Evolutionary conservation across 2,888 invertebrate species (phyloP), one percentile per base, ranked within the genome.

Genomic region (Polymixis lichenea): DNA sequence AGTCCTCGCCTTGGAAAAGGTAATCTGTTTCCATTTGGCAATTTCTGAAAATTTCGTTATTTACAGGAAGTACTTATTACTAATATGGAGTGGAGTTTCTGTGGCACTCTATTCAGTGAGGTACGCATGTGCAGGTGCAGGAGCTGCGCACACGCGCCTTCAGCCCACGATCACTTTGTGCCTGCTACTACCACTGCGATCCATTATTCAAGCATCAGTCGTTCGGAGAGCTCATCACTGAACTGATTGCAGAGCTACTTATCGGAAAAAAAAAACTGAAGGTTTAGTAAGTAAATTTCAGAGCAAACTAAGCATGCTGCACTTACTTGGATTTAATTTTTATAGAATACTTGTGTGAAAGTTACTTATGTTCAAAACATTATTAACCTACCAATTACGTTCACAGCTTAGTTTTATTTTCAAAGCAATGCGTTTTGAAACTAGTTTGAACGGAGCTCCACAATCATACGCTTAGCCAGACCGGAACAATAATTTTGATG

Each of bases 401-500:
- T 43, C 25, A 77, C 49, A 46, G 32, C 49, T 60, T 51, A 72
- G 66, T 43, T n/a, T 13, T 25, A 64, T 46, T 38, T 80, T 13
- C 25, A 51, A 28, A 53, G 53, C 56, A 46, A 75, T 53, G 55
- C 68, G 53, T 73, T 68, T 66, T 25, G 38, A 67, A 84, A 84
- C 68, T 62, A 74, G 83, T 80, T 71, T 55, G 32, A 65, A 77
- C 66, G 58, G 60, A 66, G 58, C 72, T 68, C 62, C n/a, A 58
- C 60, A 65, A 49, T 55, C 56, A 64, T 72, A 46, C 69, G 66
- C 65, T 61, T 70, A 75, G 78, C 62, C 69, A 62, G 66, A 84
- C 84, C 87, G 88, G 86, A 88, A 87, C 88, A 79, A 88, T 88
- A 80, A 87, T 84, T 86, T 87, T 72, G 76, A 77, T 83, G 88